phyloP scores from a whole-genome alignment of 1,140 invertebrate genomes.

The Dendrolimus punctatus region DNA sequence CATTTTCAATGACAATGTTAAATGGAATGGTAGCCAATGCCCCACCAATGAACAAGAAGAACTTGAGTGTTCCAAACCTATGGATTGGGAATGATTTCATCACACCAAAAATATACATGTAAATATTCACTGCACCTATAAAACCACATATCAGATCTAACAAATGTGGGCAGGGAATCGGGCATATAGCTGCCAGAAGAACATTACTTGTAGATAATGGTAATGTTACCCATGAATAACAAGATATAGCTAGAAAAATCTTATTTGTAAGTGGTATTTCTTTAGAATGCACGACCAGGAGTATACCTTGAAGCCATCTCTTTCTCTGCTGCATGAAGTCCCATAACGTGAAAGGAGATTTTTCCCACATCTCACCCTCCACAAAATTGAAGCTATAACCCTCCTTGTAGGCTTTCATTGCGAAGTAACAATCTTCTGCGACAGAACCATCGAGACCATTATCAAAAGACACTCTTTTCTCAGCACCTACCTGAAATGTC shows the following conservation, averaged over 20 bases:
- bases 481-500: conserved; percentile 84
- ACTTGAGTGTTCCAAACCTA: conserved; percentile 86
- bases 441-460: conserved; percentile 96
- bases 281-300: conserved; percentile 93
- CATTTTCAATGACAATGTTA: conserved; percentile 94
- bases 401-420: conserved; percentile 90
- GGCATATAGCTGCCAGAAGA: conserved; percentile 86
- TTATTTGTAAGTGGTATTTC: conserved; percentile 88
- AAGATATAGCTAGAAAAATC: conserved; percentile 88
- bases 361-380: conserved; percentile 98
- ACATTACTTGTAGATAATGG: conserved; percentile 94
- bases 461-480: conserved; percentile 93
- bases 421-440: conserved; percentile 98
- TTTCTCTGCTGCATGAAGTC: conserved; percentile 97
- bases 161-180: conserved; percentile 87
- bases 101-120: conserved; percentile 97
- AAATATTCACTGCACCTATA: conserved; percentile 92
- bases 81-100: conserved; percentile 94
- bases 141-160: conserved; percentile 92
- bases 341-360: conserved; percentile 94
- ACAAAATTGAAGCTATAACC: conserved; percentile 94
- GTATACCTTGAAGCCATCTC: conserved; percentile 97
- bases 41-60: conserved; percentile 85
- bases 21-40: conserved; percentile 92
- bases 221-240: conserved; percentile 97